Conservation (phyloP, 2,113 vertebrate species). For the Sander vitreus region DNA sequence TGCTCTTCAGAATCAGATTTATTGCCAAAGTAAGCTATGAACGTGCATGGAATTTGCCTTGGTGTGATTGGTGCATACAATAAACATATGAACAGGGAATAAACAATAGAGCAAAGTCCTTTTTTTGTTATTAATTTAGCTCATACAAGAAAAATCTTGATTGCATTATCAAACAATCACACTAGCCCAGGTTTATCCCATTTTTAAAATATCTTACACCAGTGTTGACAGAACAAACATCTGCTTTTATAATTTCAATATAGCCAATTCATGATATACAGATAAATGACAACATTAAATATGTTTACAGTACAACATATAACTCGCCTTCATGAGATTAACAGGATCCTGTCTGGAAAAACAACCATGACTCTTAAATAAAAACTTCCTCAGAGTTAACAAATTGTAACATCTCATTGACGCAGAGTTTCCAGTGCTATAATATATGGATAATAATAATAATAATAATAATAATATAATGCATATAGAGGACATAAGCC, state of each 20-base stretch:
- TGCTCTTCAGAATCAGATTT: too few relatives aligned
- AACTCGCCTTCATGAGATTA: conserved; percentile 24
- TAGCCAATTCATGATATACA: conserved; percentile 69
- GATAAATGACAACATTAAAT: conserved; percentile 63
- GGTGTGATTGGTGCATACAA: too few relatives aligned
- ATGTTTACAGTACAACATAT: conserved; percentile 69
- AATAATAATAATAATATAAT: too few relatives aligned
- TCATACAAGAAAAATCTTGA: not conserved
- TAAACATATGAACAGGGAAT: too few relatives aligned
- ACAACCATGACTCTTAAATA: conserved; percentile 53
- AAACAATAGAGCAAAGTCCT: too few relatives aligned
- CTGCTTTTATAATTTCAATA: conserved; percentile 62
- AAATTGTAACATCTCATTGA: conserved; percentile 8
- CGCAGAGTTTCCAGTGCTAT: conserved; percentile 29
- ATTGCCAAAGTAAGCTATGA: too few relatives aligned
- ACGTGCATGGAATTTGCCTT: too few relatives aligned
- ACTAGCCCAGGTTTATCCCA: not conserved
- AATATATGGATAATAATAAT: too few relatives aligned
- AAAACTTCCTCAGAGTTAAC: conserved; percentile 11
- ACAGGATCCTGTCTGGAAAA: conserved; percentile 50
- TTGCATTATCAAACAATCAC: not conserved
- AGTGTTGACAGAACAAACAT: not conserved
- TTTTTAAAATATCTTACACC: not conserved
- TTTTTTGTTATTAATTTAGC: too few relatives aligned
- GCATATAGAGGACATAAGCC: not conserved